Evolutionary conservation across 1,140 invertebrate species (phyloP).

Genomic region (Aphaenogaster ashmeadi): DNA sequence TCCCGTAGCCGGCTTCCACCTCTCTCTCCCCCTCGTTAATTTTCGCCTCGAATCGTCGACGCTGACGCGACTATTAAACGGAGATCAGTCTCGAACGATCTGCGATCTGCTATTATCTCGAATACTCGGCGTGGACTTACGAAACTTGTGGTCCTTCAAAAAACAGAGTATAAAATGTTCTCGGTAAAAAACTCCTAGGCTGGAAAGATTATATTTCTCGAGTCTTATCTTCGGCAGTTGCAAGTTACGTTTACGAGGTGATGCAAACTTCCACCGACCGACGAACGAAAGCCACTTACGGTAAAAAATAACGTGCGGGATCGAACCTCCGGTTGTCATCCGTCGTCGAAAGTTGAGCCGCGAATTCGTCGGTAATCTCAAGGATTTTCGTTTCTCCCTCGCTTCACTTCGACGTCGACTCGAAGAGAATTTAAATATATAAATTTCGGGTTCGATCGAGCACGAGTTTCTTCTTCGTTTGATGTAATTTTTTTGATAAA

Average conservation of each 20-base stretch:
- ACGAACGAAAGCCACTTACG: background rate
- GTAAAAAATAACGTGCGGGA: background rate
- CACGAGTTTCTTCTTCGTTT: background rate
- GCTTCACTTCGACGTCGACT: background rate
- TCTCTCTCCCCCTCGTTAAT: background rate
- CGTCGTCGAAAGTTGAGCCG: slow-evolving; percentile 2
- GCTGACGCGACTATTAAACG: slow-evolving; percentile 40
- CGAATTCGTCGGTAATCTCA: slow-evolving; percentile 14
- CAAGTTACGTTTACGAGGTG: slow-evolving; percentile 49
- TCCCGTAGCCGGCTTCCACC: background rate
- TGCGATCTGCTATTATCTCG: slow-evolving; percentile 33
- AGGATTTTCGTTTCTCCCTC: slow-evolving; percentile 23
- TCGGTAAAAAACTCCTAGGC: slow-evolving; percentile 60
- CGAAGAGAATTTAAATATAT: background rate
- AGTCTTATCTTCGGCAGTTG: slow-evolving; percentile 80
- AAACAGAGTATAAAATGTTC: slow-evolving; percentile 52
- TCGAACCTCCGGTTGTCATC: background rate
- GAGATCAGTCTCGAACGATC: slow-evolving; percentile 70
- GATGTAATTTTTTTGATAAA: background rate
- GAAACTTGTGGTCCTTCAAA: slow-evolving; percentile 22
- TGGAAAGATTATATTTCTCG: slow-evolving; percentile 79
- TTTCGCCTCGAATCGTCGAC: slow-evolving; percentile 47
- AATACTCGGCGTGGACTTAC: slow-evolving; percentile 28
- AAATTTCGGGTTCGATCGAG: background rate
- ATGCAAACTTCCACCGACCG: background rate